Evolutionary conservation across 2,888 invertebrate genomes (phyloP), one percentile per base, ranked within the genome.

Genomic region (Oxytorus armatus): DNA sequence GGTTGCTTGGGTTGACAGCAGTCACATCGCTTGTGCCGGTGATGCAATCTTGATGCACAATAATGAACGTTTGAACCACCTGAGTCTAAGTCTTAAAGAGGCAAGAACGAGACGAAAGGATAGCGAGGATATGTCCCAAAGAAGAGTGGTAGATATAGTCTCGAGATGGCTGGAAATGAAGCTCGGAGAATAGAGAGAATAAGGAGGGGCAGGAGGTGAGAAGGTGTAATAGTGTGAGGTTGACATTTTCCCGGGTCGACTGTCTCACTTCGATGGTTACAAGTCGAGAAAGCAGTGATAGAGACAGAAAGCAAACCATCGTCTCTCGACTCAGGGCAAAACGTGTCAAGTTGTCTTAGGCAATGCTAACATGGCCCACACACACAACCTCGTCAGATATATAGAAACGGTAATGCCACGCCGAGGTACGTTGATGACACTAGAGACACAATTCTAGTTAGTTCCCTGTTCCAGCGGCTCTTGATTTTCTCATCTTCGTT

Each of bases 271-370:
- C 21, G 18, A 1, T 11, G 53, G 36, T 36, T 55, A 33, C n/a
- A 51, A 77, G 25, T 11, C 55, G 51, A 59, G 61, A 66, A 42
- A 57, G 59, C 16, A 57, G 16, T n/a, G 25, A 69, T 42, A 51
- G 73, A 63, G 39, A 73, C 63, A 51, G 72, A 66, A 53, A 59
- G 53, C 68, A 14, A 61, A 72, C 57, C 69, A 59, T 51, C 25
- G 69, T 63, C 73, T 82, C 77, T 82, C 70, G 82, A 78, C 79
- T 72, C 44, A 18, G 59, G 85, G 84, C 81, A 86, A 88, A 66
- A 87, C 86, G 87, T 88, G 89, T 89, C 89, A 88, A 89, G 88
- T 89, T 88, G 89, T 87, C 88, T 88, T 86, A 85, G 86, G 86
- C 83, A 86, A 85, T 86, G 84, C 86, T 85, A 87, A 87, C 86